Base-by-base conservation (phyloP, 2,113 vertebrate genomes). In the Neotoma lepida region DNA sequence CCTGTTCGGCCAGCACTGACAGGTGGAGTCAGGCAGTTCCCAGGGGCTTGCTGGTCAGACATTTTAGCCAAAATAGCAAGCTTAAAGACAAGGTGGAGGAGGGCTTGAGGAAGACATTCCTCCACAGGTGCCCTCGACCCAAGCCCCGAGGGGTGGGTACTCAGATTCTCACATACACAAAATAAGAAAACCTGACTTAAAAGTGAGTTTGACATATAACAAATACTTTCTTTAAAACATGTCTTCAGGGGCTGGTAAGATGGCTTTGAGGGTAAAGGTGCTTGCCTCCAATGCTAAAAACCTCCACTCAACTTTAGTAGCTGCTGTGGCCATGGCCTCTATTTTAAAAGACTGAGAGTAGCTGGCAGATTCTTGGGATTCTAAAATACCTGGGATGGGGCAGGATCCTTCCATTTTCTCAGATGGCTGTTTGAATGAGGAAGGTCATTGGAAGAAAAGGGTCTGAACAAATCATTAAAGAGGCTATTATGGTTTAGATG, bases 391-490 rank as follows among this genome's bases (percentile, higher is more conserved):
- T 46, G 51, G 77, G 77, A 12, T 39, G 15, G 4, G 14, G 20
- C 66, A 46, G 17, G 30, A 70, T 93, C 84, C 73, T 71, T 74
- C 28, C 41, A 35, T 86, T 94, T 95, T 92, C 88, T 91, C 68
- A 71, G 63, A 8, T 33, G 24, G 35, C 87, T 74, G 18, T 74
- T 78, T 71, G 56, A 90, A 66, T 22, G 74, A 78, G 17, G 54
- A 35, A 26, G 1, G 17, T 4, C 41, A 64, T 44, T 74, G n/a
- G 56, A 73, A 88, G 41, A 81, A 33, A 70, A 0, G 64, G 63
- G 26, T 89, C 93, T 93, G 78, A 78, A 77, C 41, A 95, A 89
- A 82, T 41, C 39, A 61, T 94, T 58, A 92, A 66, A 76, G 61
- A 86, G 22, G 9, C 10, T 44, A 44, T 64, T 33, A 35, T 24